Evolutionary conservation across 2,888 invertebrate genomes (phyloP).

Genomic region (Stenolophus ochropezus): DNA sequence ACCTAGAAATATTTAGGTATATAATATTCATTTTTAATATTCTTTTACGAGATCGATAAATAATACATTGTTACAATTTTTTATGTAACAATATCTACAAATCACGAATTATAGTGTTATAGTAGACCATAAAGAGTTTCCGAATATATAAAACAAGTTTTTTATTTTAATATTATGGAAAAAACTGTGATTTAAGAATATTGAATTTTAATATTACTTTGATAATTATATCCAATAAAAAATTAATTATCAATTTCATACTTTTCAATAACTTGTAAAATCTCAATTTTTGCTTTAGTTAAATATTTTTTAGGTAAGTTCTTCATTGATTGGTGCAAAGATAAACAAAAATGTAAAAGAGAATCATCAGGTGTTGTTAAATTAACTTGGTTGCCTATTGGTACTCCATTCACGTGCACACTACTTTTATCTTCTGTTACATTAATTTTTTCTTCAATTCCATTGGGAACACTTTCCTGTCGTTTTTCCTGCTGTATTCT

Average conservation of each 20-base stretch:
- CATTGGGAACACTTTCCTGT: neutral
- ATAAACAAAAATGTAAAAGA: conserved; percentile 46
- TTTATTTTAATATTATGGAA: no score
- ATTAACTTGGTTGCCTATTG: neutral
- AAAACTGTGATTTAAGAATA: no score
- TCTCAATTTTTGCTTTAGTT: conserved; percentile 49
- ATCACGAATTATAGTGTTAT: no score
- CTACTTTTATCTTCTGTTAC: neutral
- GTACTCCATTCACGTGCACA: neutral
- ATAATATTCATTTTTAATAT: no score
- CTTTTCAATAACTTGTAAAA: conserved; percentile 47
- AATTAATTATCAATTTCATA: conserved; percentile 21
- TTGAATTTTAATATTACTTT: neutral
- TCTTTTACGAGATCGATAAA: no score
- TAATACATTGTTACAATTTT: no score
- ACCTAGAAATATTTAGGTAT: no score
- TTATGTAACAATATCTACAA: no score
- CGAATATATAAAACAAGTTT: no score
- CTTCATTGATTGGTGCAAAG: neutral
- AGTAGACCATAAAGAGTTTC: no score
- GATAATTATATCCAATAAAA: neutral
- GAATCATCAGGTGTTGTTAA: neutral
- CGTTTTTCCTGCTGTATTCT: neutral
- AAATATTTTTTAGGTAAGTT: conserved; percentile 21
- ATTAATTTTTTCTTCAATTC: neutral